Percentiles rank a stretch among this genome's conserved stretches.
phyloP scores from a whole-genome alignment of 2,797 vertebrate species.

The Zalophus californianus region DNA sequence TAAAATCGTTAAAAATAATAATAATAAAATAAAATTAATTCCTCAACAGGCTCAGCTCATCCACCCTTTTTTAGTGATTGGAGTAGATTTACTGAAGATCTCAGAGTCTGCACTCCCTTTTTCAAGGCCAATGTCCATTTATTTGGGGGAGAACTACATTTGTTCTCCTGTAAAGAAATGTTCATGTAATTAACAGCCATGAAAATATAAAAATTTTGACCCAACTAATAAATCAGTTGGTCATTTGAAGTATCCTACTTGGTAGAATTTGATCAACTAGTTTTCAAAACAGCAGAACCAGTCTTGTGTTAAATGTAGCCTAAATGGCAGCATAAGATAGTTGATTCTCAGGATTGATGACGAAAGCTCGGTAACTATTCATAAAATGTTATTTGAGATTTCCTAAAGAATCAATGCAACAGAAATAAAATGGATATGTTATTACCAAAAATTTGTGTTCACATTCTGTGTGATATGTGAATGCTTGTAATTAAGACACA shows the following conservation, averaged over 20 bases:
- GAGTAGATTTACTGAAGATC: neutral
- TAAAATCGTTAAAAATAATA: neutral
- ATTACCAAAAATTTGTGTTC: slow-evolving; percentile 36
- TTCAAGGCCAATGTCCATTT: neutral
- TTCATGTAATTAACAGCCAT: slow-evolving; percentile 7
- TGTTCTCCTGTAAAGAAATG: neutral
- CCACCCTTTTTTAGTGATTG: neutral
- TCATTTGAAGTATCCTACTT: neutral
- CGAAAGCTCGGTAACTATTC: slow-evolving; percentile 17
- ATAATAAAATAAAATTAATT: neutral
- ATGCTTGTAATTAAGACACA: slow-evolving; percentile 58
- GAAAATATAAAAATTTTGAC: slow-evolving; percentile 29
- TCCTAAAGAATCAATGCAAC: slow-evolving; percentile 32
- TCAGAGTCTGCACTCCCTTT: neutral
- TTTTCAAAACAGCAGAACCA: slow-evolving; percentile 11
- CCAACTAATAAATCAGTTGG: neutral
- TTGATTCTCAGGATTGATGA: neutral
- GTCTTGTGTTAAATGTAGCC: neutral
- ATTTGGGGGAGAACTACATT: slow-evolving; percentile 40
- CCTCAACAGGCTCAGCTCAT: neutral
- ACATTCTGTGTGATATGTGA: neutral
- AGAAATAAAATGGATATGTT: slow-evolving; percentile 31
- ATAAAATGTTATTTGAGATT: slow-evolving; percentile 55
- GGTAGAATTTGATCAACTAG: neutral
- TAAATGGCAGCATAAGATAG: neutral